Percentiles rank a stretch among this genome's conserved stretches.
These are phyloP conservation scores for Ctenicera cuprea DNA, from an alignment of 2,888 invertebrate genomes.

Conservation along the genomic window DNA sequence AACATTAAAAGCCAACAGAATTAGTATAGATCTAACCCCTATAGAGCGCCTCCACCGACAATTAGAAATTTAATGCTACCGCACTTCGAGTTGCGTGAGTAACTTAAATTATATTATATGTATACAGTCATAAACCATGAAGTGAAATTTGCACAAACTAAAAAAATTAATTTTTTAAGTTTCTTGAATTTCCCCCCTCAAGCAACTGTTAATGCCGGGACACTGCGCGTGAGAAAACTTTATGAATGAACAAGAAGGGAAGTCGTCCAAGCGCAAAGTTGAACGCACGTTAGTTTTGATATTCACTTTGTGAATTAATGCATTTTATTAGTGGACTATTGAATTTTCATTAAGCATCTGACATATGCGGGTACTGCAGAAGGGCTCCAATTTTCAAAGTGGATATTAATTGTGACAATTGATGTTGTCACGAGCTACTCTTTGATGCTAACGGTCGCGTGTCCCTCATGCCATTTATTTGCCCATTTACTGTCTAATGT, in stretches of 20 bases:
- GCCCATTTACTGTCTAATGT: constrained; percentile 7
- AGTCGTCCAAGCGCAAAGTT: constrained; percentile 26
- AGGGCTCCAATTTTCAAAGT: constrained; percentile 36
- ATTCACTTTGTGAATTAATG: not conserved
- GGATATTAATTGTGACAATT: constrained; percentile 49
- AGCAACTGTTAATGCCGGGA: not conserved
- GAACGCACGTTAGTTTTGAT: constrained; percentile 23
- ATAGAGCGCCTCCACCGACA: no score
- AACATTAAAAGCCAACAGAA: no score
- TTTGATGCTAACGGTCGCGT: constrained; percentile 46
- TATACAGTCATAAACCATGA: no score
- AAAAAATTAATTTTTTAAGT: no score
- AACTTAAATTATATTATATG: no score
- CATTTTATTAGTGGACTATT: not conserved
- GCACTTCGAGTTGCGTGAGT: no score
- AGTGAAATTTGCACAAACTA: no score
- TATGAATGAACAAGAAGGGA: constrained; percentile 1
- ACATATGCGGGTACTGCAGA: constrained; percentile 44
- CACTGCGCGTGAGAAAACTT: constrained; percentile 2
- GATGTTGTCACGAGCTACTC: constrained; percentile 44
- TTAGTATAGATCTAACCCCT: no score
- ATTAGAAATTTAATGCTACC: no score
- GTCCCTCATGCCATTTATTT: constrained; percentile 53
- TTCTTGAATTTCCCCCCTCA: no score
- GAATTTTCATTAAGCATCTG: constrained; percentile 21